phyloP scores from a whole-genome alignment of 2,888 invertebrate species.

The Nymphalis urticae region DNA sequence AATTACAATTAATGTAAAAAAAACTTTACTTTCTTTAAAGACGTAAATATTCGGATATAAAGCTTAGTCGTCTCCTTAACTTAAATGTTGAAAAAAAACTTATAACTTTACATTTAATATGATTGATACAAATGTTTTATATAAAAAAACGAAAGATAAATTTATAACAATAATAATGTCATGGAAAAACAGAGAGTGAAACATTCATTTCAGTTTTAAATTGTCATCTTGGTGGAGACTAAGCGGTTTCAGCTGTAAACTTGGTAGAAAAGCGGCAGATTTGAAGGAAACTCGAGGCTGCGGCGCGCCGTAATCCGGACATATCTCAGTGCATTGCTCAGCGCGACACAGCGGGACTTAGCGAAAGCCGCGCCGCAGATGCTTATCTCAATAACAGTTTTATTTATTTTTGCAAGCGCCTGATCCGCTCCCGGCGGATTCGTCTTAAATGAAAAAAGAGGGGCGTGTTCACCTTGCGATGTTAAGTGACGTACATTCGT shows the following conservation, averaged over 20 bases:
- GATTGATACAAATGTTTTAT: neutral
- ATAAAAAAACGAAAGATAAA: neutral
- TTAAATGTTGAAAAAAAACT: too few relatives aligned
- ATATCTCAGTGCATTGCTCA: slow-evolving; percentile 80
- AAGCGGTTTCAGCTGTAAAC: slow-evolving; percentile 71
- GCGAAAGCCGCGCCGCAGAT: slow-evolving; percentile 79
- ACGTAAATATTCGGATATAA: too few relatives aligned
- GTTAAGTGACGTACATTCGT: slow-evolving; percentile 36
- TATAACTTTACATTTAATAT: too few relatives aligned
- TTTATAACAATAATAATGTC: neutral
- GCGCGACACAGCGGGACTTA: slow-evolving; percentile 79
- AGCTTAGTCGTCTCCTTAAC: too few relatives aligned
- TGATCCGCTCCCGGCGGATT: slow-evolving; percentile 75
- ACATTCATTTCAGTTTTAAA: slow-evolving; percentile 36
- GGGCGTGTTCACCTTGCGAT: slow-evolving; percentile 48
- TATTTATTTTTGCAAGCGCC: slow-evolving; percentile 79
- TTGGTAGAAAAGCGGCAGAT: slow-evolving; percentile 67
- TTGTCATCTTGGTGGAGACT: slow-evolving; percentile 50
- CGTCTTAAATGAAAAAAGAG: slow-evolving; percentile 76
- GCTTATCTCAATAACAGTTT: slow-evolving; percentile 82
- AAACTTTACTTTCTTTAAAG: too few relatives aligned
- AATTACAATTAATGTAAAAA: too few relatives aligned
- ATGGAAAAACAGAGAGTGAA: slow-evolving; percentile 4
- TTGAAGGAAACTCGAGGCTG: slow-evolving; percentile 60
- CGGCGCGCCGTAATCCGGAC: slow-evolving; percentile 71